A percentile compares a stretch with the other conserved stretches of the same genome.
phyloP scores from a whole-genome alignment of 2,797 vertebrate genomes.

The Enteromius anoplus region DNA sequence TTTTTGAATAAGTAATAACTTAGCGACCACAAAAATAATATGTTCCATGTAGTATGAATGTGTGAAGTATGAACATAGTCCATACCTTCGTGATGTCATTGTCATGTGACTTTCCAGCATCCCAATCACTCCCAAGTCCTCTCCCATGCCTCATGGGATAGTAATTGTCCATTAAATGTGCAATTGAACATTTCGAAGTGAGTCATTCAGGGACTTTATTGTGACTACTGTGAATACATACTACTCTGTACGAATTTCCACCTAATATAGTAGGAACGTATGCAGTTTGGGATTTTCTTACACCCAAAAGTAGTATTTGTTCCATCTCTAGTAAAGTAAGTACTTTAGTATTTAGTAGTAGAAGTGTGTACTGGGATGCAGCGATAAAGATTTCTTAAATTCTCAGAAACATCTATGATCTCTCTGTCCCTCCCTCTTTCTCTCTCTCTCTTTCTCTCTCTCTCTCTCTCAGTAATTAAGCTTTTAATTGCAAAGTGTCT shows the following conservation, averaged over 20 bases:
- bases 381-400: not conserved
- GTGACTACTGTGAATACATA: not conserved
- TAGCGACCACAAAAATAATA: not conserved
- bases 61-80: not conserved
- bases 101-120: not conserved
- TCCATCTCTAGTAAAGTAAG: not conserved
- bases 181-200: not conserved
- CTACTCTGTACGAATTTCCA: not conserved
- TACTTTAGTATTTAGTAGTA: not conserved
- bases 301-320: not conserved
- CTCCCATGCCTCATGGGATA: not conserved
- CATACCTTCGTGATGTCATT: not conserved
- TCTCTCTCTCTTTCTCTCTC: slow-evolving; percentile 30
- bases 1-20: not conserved
- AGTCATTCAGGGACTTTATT: not conserved
- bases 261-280: not conserved
- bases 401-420: not conserved
- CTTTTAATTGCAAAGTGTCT: slow-evolving; percentile 96
- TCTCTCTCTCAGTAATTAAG: slow-evolving; percentile 84
- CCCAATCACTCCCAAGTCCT: not conserved
- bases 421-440: not conserved
- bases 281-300: not conserved
- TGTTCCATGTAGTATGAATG: too few relatives aligned
- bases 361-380: not conserved
- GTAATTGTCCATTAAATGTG: too few relatives aligned